These are phyloP conservation scores for Petromus typicus DNA, from an alignment of 2,113 vertebrate genomes.

Conservation along the genomic window DNA sequence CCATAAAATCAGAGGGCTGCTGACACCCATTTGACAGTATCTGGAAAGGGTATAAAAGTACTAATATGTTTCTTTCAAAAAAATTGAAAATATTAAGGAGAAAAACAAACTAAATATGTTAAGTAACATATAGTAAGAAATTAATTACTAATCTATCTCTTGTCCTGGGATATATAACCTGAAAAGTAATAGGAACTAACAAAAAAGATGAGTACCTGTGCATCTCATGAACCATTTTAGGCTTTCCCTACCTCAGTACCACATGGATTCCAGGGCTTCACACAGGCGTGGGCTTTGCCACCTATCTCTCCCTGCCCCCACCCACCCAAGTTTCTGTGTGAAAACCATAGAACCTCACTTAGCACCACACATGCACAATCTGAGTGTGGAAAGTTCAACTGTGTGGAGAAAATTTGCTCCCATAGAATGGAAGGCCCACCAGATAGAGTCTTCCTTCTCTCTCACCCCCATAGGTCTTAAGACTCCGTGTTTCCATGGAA, in stretches of 20 bases:
- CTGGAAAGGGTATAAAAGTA: not conserved
- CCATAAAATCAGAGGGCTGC: not conserved
- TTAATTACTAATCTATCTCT: not conserved
- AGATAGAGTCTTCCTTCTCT: not conserved
- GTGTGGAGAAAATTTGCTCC: not conserved
- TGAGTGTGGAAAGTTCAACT: not conserved
- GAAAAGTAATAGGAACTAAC: not conserved
- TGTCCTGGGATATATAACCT: not conserved
- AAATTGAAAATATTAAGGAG: not conserved
- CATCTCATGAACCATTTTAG: not conserved
- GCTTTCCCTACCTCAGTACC: not conserved
- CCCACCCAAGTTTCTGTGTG: not conserved
- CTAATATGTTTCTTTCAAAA: not conserved
- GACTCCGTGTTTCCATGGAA: not conserved
- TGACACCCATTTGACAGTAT: not conserved
- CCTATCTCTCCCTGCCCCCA: no score
- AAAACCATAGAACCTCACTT: not conserved
- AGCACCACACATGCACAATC: not conserved
- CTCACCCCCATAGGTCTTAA: not conserved
- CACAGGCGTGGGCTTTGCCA: rapidly evolving
- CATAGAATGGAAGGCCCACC: not conserved
- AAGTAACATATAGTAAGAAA: not conserved
- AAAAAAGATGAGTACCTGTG: not conserved
- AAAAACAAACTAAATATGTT: not conserved
- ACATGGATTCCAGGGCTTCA: not conserved